These are phyloP conservation scores for Polydrusus pterygomalis DNA, from an alignment of 2,888 invertebrate species.

Conservation along the genomic window DNA sequence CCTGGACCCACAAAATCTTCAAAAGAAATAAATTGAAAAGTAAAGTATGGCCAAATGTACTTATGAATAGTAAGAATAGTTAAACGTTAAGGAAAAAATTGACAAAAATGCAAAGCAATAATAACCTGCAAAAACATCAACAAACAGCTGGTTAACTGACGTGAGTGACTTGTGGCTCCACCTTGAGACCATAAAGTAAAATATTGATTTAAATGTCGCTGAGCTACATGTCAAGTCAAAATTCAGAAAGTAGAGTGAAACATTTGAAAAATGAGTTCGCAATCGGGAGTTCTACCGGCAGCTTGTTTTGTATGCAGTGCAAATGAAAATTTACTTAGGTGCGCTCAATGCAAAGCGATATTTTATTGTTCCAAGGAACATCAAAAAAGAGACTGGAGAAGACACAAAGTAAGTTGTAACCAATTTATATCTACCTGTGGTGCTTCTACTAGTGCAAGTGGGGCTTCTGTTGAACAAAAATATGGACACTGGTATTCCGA, in stretches of 20 bases:
- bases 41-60: too few relatives aligned
- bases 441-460: conserved; percentile 28
- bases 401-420: conserved; percentile 75
- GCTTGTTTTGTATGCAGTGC: conserved; percentile 70
- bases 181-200: conserved; percentile 9
- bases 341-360: conserved; percentile 82
- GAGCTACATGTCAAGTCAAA: conserved; percentile 47
- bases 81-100: not conserved
- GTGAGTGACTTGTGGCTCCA: conserved; percentile 29
- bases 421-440: conserved; percentile 30
- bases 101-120: not conserved
- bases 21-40: too few relatives aligned
- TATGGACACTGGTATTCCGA: conserved; percentile 57
- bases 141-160: conserved; percentile 31
- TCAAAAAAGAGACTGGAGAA: conserved; percentile 86
- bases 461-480: conserved; percentile 55
- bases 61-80: not conserved
- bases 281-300: conserved; percentile 33
- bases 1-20: too few relatives aligned
- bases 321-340: conserved; percentile 79
- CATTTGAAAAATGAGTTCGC: conserved; percentile 65
- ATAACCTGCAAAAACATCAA: too few relatives aligned
- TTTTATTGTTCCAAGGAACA: conserved; percentile 89
- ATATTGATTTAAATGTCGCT: conserved; percentile 44
- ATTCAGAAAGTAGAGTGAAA: conserved; percentile 11